Conservation (phyloP, 2,113 vertebrate species). For the Centrocercus urophasianus region DNA sequence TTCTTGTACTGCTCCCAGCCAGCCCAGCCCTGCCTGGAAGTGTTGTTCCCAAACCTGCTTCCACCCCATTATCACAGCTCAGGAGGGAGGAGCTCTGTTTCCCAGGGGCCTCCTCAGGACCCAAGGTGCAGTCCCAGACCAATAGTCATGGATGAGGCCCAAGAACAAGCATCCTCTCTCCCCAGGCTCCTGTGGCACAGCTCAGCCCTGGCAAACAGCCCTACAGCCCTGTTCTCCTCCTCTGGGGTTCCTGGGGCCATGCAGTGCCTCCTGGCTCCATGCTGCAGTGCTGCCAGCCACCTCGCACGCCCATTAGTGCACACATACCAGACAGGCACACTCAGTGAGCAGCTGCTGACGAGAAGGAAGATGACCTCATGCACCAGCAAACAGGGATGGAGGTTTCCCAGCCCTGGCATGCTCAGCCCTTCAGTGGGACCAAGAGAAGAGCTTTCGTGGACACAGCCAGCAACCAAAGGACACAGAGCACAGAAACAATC, state of each 20-base stretch:
- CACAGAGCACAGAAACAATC: background rate
- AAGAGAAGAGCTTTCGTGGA: background rate
- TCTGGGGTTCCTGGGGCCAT: rapidly evolving
- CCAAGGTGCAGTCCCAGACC: background rate
- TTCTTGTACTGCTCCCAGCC: background rate
- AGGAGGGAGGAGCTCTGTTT: background rate
- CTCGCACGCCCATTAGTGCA: background rate
- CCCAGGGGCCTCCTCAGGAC: background rate
- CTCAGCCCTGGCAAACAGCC: background rate
- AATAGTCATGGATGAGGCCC: background rate
- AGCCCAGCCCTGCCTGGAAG: background rate
- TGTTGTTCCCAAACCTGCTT: background rate
- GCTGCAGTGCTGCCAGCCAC: background rate
- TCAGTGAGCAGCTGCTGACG: background rate
- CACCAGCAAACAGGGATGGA: background rate
- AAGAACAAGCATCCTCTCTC: background rate
- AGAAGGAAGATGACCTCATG: conserved; percentile 5
- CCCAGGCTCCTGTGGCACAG: background rate
- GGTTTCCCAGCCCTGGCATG: background rate
- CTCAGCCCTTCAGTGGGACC: background rate
- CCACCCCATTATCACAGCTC: too few relatives aligned
- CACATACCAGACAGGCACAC: conserved; percentile 1
- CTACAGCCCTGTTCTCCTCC: background rate
- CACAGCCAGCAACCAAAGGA: background rate
- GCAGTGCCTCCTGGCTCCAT: background rate